phyloP scores from a whole-genome alignment of 2,888 invertebrate species.

The Ichneumon xanthorius region DNA sequence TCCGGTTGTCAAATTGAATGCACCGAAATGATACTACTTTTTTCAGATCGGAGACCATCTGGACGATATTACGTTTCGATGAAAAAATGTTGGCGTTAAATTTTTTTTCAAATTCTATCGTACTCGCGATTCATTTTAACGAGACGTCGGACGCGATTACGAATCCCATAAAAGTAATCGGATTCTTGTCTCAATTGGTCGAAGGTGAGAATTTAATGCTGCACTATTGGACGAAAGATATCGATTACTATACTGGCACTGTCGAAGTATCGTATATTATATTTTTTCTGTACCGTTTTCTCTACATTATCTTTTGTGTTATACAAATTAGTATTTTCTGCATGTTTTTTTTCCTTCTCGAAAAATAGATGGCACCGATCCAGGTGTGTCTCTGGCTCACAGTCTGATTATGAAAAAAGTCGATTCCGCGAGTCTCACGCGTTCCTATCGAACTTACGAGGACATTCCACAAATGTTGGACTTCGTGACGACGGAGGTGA shows the following conservation, averaged over 20 bases:
- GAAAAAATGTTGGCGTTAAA: slow-evolving; percentile 71
- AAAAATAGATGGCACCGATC: slow-evolving; percentile 69
- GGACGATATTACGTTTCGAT: slow-evolving; percentile 72
- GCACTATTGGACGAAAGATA: not conserved
- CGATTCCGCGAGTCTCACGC: slow-evolving; percentile 62
- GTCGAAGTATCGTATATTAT: not conserved
- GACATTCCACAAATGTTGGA: slow-evolving; percentile 76
- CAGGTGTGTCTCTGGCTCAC: slow-evolving; percentile 74
- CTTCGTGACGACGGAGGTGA: slow-evolving; percentile 75
- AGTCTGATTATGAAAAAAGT: slow-evolving; percentile 74
- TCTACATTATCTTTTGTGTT: not conserved
- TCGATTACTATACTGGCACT: not conserved
- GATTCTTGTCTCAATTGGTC: slow-evolving; percentile 42
- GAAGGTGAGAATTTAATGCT: slow-evolving; percentile 34
- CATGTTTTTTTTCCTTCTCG: slow-evolving; percentile 28
- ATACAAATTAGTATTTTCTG: not conserved
- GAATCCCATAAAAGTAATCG: slow-evolving; percentile 38
- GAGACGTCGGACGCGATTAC: slow-evolving; percentile 38
- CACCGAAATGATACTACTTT: not conserved
- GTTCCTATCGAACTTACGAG: slow-evolving; percentile 69
- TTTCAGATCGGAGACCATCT: slow-evolving; percentile 77
- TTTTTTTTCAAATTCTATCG: slow-evolving; percentile 77
- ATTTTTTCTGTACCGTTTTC: not conserved
- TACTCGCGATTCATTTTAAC: slow-evolving; percentile 72
- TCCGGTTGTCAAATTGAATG: not conserved